Base-by-base conservation (phyloP, 2,888 invertebrate species). In the Octonoba sinensis region DNA sequence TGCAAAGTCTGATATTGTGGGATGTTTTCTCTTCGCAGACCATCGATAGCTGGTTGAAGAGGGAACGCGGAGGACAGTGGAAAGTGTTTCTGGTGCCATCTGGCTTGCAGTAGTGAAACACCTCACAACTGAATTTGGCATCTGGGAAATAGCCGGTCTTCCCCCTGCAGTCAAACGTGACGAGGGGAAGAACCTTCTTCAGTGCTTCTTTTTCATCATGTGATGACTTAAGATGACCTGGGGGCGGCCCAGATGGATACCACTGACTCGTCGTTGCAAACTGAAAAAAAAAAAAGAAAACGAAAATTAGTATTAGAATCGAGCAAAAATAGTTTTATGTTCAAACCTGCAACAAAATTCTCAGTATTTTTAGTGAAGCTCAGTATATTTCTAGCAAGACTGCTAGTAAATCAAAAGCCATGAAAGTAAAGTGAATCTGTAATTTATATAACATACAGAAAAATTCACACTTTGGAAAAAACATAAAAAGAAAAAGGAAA, bases 71-170 rank as follows among this genome's bases (percentile, higher is more conserved):
- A 1, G 85, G 86, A 54, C 86, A 86, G 47, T 83, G 71, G 51
- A 86, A 85, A 18, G 85, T 85, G 60, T 84, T 85, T 12, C 85
- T 54, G n/a, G 69, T 76, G 24, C 86, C 86, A 66, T 86, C 83
- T 0, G 83, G 74, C 49, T 86, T 85, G 57, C 86, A 86, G 67
- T 86, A 86, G 36, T 86, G 86, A 70, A 86, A 86, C 36, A 86
- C 85, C 81, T 86, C 85, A 71, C 86, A 86, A 16, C 84, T 62
- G 70, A 85, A 86, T 62, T 85, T 82, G 16, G 72, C 36, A 77
- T 86, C 86, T n/a, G 85, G 81, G 47, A 85, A 86, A 65, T 86
- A 86, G 3, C 85, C 84, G 56, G 77, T 73, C 65, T 78, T 82
- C 15, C 85, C 84, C n/a, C 56, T 60, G 60, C 86, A 86, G 70